Evolutionary conservation across 2,888 invertebrate species (phyloP), one percentile per base, ranked within the genome.

Genomic region (Spatulosminthurus flaviceps): DNA sequence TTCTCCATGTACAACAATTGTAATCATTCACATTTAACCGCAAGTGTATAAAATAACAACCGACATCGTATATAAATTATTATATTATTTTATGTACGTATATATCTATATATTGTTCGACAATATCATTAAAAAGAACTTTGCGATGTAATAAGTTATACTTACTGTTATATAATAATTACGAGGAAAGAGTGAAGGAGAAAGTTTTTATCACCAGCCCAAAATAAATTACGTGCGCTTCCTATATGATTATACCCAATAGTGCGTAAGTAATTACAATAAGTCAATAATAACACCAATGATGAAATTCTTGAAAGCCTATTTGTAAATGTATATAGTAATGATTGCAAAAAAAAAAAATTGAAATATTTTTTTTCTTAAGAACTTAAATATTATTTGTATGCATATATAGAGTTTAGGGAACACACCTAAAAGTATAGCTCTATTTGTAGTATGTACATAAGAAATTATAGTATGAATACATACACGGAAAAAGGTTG

Each of bases 131-230:
- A n/a, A n/a, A n/a, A n/a, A n/a, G n/a, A n/a, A n/a, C n/a, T n/a
- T n/a, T n/a, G n/a, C n/a, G n/a, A n/a, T n/a, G n/a, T n/a, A n/a
- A n/a, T n/a, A n/a, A n/a, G n/a, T n/a, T n/a, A n/a, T n/a, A n/a
- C n/a, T n/a, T n/a, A n/a, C n/a, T 51, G 16, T 51, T 51, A 51
- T 51, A 19, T 16, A 22, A 22, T 43, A 42, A 9, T 21, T 51
- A 22, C 64, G 75, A 75, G 75, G 64, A 75, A 64, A 64, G 75
- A 64, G 22, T 75, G 64, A 64, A 75, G 75, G 75, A 66, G 64
- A 75, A 64, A 75, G n/a, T n/a, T n/a, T n/a, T 64, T 75, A 21
- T 64, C 64, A 75, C 75, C 75, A 75, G 41, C 75, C 75, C 75
- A 75, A 75, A 75, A 75, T 75, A 75, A 64, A 61, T 64, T 34